Evolutionary conservation across 2,113 vertebrate genomes (phyloP), one percentile per base, ranked within the genome.

Genomic region (Apeltes quadracus): DNA sequence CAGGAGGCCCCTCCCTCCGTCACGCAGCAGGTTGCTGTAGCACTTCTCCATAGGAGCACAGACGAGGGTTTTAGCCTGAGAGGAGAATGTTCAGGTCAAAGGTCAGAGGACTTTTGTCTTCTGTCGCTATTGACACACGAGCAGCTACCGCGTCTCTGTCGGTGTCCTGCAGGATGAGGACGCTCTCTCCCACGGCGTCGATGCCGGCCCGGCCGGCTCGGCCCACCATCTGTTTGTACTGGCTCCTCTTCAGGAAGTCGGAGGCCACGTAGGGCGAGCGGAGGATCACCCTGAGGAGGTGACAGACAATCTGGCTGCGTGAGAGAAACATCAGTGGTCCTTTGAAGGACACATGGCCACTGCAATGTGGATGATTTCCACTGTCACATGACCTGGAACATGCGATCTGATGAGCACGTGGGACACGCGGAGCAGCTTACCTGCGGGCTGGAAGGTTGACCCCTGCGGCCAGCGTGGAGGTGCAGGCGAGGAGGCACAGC

Each of bases 171-270:
- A 94, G 81, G 87, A 99, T 95, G 25, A 98, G 95, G 86, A 99
- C 94, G 70, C 98, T 99, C 92, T 99, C 98, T 5, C 98, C 98
- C 64, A 74, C 41, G 3, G 85, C 83, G 82, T 98, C 98, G 70
- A 99, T 95, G 2, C 98, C 98, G 2, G 98, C 97, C 65, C 97
- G 94, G 1, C 98, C 97, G 20, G 98, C 98, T 83, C 98, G 93
- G 11, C 97, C 98, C 67, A 96, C 92, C 97, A 99, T 99, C 88
- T 99, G 98, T 59, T 98, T 96, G 85, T 99, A 99, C 62, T 97
- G 98, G 82, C 81, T 97, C 83, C 94, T 96, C 93, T 93, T 97
- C 81, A 99, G 90, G 90, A 98, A 96, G 56, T 96, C 95, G 1
- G 75, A 90, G 11, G 94, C 97, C 83, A 99, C 89, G 53, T 97